A percentile compares a stretch with the other conserved stretches of the same genome.
Evolutionary conservation across 2,113 vertebrate genomes (phyloP).

Genomic region (Corythoichthys intestinalis): DNA sequence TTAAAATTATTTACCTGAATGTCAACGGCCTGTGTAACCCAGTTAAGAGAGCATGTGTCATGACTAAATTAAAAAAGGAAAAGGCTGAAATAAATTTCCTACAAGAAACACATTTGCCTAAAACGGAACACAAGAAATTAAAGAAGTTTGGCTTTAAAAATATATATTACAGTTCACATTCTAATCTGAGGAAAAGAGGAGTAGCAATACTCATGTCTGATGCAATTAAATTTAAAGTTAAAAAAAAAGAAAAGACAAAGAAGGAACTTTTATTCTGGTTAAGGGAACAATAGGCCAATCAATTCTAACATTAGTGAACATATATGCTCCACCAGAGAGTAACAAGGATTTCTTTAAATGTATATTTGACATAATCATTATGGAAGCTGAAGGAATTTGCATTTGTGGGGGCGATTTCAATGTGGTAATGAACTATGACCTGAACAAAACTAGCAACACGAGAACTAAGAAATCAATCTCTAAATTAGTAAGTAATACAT

Average conservation of each 20-base stretch:
- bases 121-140: neutral
- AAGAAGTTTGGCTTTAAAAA: neutral
- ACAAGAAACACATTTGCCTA: neutral
- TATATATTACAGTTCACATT: neutral
- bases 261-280: neutral
- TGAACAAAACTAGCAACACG: neutral
- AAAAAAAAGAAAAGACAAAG: slow-evolving; percentile 8
- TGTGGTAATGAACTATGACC: neutral
- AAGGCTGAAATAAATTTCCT: too few relatives aligned
- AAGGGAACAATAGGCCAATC: neutral
- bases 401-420: slow-evolving; percentile 12
- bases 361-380: slow-evolving; percentile 3
- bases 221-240: neutral
- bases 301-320: too few relatives aligned
- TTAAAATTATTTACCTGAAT: too few relatives aligned
- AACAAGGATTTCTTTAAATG: neutral
- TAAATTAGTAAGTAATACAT: neutral
- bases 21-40: too few relatives aligned
- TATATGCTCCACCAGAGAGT: too few relatives aligned
- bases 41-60: too few relatives aligned
- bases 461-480: neutral
- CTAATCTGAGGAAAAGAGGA: neutral
- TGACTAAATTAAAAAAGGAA: too few relatives aligned
- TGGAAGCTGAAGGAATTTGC: slow-evolving; percentile 3
- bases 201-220: neutral